Base-by-base conservation (phyloP, 2,797 vertebrate species). In the Fundulus diaphanus region DNA sequence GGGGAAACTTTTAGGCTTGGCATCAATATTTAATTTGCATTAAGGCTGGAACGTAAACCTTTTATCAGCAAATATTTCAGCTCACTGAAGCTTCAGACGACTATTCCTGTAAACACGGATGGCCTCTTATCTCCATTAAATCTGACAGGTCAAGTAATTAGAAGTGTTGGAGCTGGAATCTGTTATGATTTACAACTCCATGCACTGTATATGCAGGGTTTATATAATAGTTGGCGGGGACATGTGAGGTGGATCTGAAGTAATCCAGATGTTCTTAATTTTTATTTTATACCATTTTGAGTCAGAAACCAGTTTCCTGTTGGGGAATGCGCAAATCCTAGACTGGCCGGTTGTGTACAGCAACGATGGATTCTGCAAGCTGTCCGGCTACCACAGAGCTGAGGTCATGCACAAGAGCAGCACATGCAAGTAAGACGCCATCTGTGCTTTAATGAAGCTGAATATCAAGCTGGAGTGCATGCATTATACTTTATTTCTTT, bases 351-450 rank as follows among this genome's bases (percentile, higher is more conserved):
- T 99, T 90, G 98, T 99, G 73, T 99, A 99, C 87, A 99, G 98
- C 96, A 99, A 99, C 93, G 98, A 99, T 94, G 97, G 98, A 83
- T 99, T 99, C 94, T 99, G 98, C 88, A 99, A 99, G 92, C 96
- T 99, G 83, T 99, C 98, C 78, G 98, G 97, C 7, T 99, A 97
- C 93, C 98, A 99, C 92, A 95, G 98, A 91, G 97, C 98, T 74
- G 98, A 99, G 92, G 97, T 99, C 91, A 99, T 99, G 98, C 98
- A 99, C 96, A 97, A 96, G 94, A 99, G 98, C 84, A 98, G 98
- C 93, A 97, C 97, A 0, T 99, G 98, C 97, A 98, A 97, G 98
- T 99, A 92, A 86, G 95, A 76, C 0, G 1, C 1, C 40, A 20
- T 35, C 35, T 70, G 18, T 51, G 5, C 7, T 54, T 0, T 48